Evolutionary conservation across 2,888 invertebrate genomes (phyloP), one percentile per base, ranked within the genome.

Genomic region (Caenorhabditis sp.): DNA sequence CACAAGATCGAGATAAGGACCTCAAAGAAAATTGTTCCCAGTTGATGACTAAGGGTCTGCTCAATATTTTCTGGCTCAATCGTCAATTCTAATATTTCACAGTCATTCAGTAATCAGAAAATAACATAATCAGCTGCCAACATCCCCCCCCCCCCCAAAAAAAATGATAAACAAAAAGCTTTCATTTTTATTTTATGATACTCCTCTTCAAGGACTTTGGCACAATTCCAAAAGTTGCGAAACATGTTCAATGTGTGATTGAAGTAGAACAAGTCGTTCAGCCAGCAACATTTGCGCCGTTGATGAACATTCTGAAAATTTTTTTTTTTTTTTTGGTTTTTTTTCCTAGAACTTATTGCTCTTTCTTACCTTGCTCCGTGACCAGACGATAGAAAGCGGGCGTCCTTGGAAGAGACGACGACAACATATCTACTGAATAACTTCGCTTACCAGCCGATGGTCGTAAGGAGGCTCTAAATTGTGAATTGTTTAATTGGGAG

Each of bases 361-460:
- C 1, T 17, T 21, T 4, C 21, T 17, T 20, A 53, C 25, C 53
- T 53, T 53, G 53, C n/a, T 23, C 53, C 4, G 25, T 4, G 21
- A 21, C n/a, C 3, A 53, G n/a, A 21, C 53, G 25, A 53, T 23
- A 23, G 21, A 25, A 56, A 26, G 8, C 56, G 17, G 21, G 21
- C 0, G 31, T 63, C 25, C 23, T 43, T 25, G 38, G n/a, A 64
- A 38, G 27, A 1, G 26, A 31, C 10, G 31, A 31, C 31, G 31
- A 31, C 23, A 43, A 31, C 36, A 26, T 17, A 7, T 58, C 25
- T 17, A 56, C 56, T 23, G 57, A 27, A 53, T n/a, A 12, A 31
- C 70, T 66, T 12, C 72, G 64, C 59, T 73, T 73, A 5, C 72
- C 72, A 27, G 72, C 72, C n/a, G 72, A 73, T 62, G 72, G 72